These are phyloP conservation scores for Procapra przewalskii DNA, from an alignment of 2,113 vertebrate genomes.

Conservation along the genomic window DNA sequence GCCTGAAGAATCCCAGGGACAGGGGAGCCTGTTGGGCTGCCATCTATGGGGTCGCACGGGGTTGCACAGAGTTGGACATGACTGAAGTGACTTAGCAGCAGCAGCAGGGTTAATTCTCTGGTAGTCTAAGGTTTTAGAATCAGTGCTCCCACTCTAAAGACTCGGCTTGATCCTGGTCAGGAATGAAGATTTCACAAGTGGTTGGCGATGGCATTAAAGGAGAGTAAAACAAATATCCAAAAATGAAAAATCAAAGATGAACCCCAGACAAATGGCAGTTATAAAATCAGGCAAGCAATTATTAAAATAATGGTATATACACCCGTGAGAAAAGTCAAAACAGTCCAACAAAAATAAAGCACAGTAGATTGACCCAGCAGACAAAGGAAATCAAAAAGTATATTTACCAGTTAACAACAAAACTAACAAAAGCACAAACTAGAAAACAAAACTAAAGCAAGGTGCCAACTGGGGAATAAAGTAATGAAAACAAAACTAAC, in stretches of 20 bases:
- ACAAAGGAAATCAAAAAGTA: not conserved
- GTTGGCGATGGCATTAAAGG: not conserved
- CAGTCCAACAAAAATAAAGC: not conserved
- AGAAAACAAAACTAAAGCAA: not conserved
- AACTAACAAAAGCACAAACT: not conserved
- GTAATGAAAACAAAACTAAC: not conserved
- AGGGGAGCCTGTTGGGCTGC: accelerated
- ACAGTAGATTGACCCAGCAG: not conserved
- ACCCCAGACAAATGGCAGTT: not conserved
- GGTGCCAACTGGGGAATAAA: not conserved
- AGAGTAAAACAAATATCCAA: not conserved
- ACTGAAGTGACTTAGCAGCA: too few relatives aligned
- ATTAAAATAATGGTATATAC: not conserved
- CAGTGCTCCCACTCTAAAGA: not conserved
- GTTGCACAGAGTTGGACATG: accelerated
- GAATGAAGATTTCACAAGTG: not conserved
- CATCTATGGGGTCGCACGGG: too few relatives aligned
- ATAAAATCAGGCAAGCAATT: not conserved
- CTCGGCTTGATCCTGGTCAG: not conserved
- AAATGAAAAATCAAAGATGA: not conserved
- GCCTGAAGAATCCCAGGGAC: too few relatives aligned
- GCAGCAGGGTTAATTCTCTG: not conserved
- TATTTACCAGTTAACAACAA: not conserved
- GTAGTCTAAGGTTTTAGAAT: not conserved
- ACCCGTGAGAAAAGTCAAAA: not conserved